A percentile compares a stretch with the other conserved stretches of the same genome.
Evolutionary conservation across 2,113 vertebrate genomes (phyloP).

Genomic region (Capreolus pygargus): DNA sequence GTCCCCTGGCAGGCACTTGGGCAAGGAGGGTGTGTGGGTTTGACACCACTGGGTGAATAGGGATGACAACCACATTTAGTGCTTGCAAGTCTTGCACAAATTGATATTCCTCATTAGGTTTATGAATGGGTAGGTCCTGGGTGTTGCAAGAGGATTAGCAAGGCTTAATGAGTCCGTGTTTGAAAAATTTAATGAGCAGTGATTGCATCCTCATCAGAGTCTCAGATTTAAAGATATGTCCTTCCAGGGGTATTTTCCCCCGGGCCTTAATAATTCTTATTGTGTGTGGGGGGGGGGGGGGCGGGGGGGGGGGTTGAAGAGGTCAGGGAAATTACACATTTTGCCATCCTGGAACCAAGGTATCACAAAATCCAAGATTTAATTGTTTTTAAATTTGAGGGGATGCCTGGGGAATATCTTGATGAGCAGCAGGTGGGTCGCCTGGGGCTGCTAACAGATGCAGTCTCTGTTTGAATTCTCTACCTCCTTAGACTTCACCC

Average conservation of each 20-base stretch:
- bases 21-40: neutral
- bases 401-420: neutral
- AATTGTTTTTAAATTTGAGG: neutral
- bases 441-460: neutral
- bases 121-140: neutral
- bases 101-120: neutral
- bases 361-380: neutral
- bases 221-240: neutral
- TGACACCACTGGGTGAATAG: neutral
- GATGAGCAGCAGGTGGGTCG: neutral
- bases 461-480: neutral
- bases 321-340: neutral
- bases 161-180: neutral
- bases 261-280: neutral
- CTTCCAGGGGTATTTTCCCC: neutral
- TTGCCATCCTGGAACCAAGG: neutral
- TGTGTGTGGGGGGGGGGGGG: neutral
- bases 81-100: neutral
- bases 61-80: neutral
- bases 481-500: neutral
- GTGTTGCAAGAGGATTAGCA: neutral
- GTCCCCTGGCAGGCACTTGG: neutral
- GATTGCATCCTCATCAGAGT: neutral
- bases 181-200: neutral
- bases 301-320: rapidly evolving